Conservation (phyloP, 2,113 vertebrate species). For the Pangasianodon hypophthalmus region DNA sequence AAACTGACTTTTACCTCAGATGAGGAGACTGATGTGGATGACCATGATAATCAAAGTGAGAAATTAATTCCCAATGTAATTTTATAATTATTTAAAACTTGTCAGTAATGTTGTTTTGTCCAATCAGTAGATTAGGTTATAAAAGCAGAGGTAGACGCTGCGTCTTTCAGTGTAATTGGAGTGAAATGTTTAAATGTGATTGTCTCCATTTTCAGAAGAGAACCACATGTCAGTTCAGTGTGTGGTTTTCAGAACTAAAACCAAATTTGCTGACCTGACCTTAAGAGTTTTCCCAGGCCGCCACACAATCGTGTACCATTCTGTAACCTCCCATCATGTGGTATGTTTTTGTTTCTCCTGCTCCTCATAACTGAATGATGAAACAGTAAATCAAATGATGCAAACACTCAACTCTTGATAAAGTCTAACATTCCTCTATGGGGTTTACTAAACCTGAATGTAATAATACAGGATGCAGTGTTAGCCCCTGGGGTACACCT, state of each 20-base stretch:
- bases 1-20: too few species aligned
- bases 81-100: too few species aligned
- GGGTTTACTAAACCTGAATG: slow-evolving; percentile 44
- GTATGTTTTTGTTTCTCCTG: not conserved
- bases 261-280: not conserved
- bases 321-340: not conserved
- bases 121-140: too few species aligned
- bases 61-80: too few species aligned
- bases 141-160: too few species aligned
- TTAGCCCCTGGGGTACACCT: slow-evolving; percentile 47
- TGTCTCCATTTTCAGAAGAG: not conserved
- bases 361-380: slow-evolving; percentile 50
- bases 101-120: too few species aligned
- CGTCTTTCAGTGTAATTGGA: not conserved
- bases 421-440: slow-evolving; percentile 31
- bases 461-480: slow-evolving; percentile 49
- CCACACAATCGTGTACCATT: not conserved
- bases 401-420: slow-evolving; percentile 55
- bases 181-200: not conserved
- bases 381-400: slow-evolving; percentile 50
- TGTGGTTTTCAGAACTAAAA: not conserved
- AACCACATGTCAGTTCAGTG: too few species aligned
- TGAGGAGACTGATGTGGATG: too few species aligned
- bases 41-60: too few species aligned
- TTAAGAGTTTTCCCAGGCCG: not conserved